Conservation (phyloP, 37 sponge, comb jelly and placozoan genomes). For the Corticium candelabrum region DNA sequence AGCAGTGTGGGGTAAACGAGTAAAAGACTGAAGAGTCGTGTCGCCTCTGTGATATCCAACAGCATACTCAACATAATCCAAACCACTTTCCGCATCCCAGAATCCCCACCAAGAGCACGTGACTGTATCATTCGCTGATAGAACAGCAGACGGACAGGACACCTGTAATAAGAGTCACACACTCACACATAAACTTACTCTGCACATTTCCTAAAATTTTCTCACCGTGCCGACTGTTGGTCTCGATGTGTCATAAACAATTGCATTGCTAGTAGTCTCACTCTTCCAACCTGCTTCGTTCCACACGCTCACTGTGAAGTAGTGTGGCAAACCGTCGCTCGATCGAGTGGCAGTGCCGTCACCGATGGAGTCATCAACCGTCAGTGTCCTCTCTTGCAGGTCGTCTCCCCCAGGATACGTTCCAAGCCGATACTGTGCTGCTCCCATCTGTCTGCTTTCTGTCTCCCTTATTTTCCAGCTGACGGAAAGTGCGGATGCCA, state of each 20-base stretch:
- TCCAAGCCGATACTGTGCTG: conserved; percentile 13
- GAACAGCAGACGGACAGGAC: conserved; percentile 22
- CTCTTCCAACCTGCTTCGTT: conserved; percentile 42
- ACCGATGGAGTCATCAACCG: background rate
- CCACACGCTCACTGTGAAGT: conserved; percentile 39
- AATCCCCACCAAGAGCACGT: conserved; percentile 36
- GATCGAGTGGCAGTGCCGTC: background rate
- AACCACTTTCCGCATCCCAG: conserved; percentile 36
- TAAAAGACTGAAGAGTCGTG: background rate
- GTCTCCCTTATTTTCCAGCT: background rate
- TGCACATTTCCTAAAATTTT: background rate
- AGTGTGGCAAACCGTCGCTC: conserved; percentile 34
- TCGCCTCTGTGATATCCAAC: background rate
- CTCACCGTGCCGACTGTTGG: conserved; percentile 53
- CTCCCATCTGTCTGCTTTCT: background rate
- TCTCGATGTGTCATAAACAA: conserved; percentile 47
- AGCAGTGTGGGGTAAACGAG: background rate
- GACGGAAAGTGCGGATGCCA: background rate
- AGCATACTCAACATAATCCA: conserved; percentile 2
- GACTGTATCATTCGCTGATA: conserved; percentile 9
- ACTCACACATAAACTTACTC: background rate
- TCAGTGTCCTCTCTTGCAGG: background rate
- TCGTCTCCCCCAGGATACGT: conserved; percentile 64
- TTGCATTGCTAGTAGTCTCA: conserved; percentile 26
- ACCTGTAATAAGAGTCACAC: conserved; percentile 23